Evolutionary conservation across 2,797 vertebrate genomes (phyloP), one percentile per base, ranked within the genome.

Genomic region (Aldrovandia affinis): DNA sequence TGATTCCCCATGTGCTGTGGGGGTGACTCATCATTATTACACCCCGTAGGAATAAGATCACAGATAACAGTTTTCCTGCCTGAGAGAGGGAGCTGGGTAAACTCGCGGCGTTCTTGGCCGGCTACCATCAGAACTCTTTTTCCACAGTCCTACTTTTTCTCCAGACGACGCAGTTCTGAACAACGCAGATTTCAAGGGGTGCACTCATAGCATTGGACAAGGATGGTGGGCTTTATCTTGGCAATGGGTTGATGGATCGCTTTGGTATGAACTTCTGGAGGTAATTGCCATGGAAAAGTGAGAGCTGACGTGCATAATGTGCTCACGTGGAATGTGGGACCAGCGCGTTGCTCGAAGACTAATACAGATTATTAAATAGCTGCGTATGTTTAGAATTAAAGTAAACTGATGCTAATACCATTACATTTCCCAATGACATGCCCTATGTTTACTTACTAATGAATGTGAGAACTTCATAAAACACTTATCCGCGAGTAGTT

Each of bases 261-360:
- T 44, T 83, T n/a, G 68, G 52, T 33, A 63, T 65, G 28, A 84
- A 84, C 80, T 68, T 63, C 52, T 65, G 75, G 75, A 84, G 83
- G 65, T 57, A 55, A 55, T 57, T 36, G 78, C 52, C 50, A 57
- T 2, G 15, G 30, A 20, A 36, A 81, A 39, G 28, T 59, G 54
- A 59, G 33, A 50, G 25, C 28, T 50, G 47, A 42, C 42, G 30
- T 12, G 73, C 39, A 39, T 78, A 78, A 79, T 84, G 80, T 39
- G 68, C 68, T 78, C 33, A 20, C 50, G 25, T 33, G 10, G 28
- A 80, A 55, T 80, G 30, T 57, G 3, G 52, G 20, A n/a, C 25
- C 39, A n/a, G 59, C 59, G 25, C 15, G 28, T 79, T 68, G 57
- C 77, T 84, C 75, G 73, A 73, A 84, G 44, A 47, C 77, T 84